A percentile compares a stretch with the other conserved stretches of the same genome.
These are phyloP conservation scores for Rhorus exstirpatorius DNA, from an alignment of 2,888 invertebrate genomes.

Conservation along the genomic window DNA sequence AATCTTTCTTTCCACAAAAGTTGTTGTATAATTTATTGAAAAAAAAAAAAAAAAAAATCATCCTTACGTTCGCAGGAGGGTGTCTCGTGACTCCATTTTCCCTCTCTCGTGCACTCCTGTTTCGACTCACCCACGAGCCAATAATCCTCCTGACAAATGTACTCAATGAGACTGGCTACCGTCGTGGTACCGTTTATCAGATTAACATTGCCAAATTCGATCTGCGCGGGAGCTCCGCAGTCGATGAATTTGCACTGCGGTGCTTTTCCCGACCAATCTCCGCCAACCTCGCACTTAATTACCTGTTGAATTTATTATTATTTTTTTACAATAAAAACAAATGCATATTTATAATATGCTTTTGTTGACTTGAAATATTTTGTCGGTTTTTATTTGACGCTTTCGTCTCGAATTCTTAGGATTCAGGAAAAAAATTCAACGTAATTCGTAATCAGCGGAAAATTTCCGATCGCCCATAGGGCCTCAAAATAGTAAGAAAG, in stretches of 20 bases:
- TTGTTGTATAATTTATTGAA: background rate
- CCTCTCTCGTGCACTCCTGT: constrained; percentile 93
- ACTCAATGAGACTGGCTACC: constrained; percentile 92
- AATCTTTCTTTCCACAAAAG: background rate
- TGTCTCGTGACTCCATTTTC: constrained; percentile 94
- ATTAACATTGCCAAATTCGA: constrained; percentile 91
- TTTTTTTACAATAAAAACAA: too few species aligned
- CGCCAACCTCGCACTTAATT: constrained; percentile 94
- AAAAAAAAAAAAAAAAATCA: background rate
- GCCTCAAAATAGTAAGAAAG: too few species aligned
- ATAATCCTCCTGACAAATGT: constrained; percentile 93
- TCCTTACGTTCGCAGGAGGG: constrained; percentile 95
- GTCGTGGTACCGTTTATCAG: constrained; percentile 93
- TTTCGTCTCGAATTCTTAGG: too few species aligned
- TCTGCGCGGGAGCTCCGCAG: constrained; percentile 93
- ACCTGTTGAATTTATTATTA: constrained; percentile 87
- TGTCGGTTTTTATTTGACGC: too few species aligned
- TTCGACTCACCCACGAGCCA: constrained; percentile 91
- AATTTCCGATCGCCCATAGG: too few species aligned
- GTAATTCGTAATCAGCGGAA: too few species aligned
- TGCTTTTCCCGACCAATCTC: constrained; percentile 93
- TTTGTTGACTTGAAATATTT: too few species aligned
- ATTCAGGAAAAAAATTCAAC: too few species aligned
- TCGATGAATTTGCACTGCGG: constrained; percentile 95
- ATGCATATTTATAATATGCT: too few species aligned